Evolutionary conservation across 2,797 vertebrate species (phyloP).

Genomic region (Lycodopsis pacificus): DNA sequence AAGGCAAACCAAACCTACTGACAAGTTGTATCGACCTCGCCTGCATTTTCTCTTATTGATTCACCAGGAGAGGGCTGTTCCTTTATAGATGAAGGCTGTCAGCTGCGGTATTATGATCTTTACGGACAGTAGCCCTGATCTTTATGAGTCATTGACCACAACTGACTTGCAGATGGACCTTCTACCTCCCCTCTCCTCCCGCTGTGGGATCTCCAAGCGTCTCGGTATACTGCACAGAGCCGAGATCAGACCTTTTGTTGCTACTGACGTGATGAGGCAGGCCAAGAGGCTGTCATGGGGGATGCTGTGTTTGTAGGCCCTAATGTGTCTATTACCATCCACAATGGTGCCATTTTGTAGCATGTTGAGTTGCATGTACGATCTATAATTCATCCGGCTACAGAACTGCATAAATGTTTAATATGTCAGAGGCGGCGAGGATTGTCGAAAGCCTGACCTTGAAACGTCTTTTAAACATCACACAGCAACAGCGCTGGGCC

Average conservation of each 20-base stretch:
- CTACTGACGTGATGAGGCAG: conserved; percentile 46
- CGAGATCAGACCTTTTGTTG: conserved; percentile 17
- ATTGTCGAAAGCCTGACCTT: conserved; percentile 83
- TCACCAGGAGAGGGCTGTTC: neutral
- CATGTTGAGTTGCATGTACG: conserved; percentile 74
- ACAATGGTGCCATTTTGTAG: conserved; percentile 74
- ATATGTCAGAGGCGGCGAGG: conserved; percentile 72
- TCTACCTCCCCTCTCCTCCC: conserved; percentile 24
- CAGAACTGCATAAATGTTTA: conserved; percentile 82
- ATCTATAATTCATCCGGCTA: conserved; percentile 80
- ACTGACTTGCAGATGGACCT: conserved; percentile 46
- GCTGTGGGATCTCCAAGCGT: conserved; percentile 12
- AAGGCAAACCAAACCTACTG: conserved; percentile 6
- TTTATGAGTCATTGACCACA: conserved; percentile 40
- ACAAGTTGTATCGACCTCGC: conserved; percentile 16
- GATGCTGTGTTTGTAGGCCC: conserved; percentile 48
- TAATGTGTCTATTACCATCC: conserved; percentile 72
- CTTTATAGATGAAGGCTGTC: conserved; percentile 20
- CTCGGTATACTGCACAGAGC: neutral
- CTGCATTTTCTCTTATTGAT: conserved; percentile 23
- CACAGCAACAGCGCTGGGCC: conserved; percentile 70
- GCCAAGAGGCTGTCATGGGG: conserved; percentile 27
- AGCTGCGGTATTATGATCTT: conserved; percentile 27
- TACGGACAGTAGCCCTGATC: neutral
- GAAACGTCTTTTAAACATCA: conserved; percentile 84